phyloP scores from a whole-genome alignment of 2,113 vertebrate species.

The Sisor rabdophorus region DNA sequence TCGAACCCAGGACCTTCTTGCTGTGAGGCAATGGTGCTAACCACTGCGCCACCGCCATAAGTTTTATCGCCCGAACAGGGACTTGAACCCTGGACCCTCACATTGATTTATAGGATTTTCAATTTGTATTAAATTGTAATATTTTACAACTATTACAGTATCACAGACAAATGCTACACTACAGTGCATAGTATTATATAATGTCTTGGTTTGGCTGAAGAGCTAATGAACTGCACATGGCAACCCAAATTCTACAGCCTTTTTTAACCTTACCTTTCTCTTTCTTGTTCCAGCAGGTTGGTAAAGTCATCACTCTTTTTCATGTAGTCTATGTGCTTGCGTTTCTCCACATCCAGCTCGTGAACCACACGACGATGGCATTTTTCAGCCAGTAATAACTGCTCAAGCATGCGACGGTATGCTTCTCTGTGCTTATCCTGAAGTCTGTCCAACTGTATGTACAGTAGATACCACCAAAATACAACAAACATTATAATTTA shows the following conservation, averaged over 20 bases:
- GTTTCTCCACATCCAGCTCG: conserved; percentile 89
- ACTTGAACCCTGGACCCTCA: too few species aligned
- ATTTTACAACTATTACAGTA: neutral
- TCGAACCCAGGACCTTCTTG: too few species aligned
- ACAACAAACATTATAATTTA: too few species aligned
- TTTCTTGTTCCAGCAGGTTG: conserved; percentile 94
- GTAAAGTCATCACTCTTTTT: conserved; percentile 98
- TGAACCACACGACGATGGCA: conserved; percentile 89
- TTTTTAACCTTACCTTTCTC: conserved; percentile 78
- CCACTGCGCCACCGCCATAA: too few species aligned
- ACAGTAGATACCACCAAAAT: neutral
- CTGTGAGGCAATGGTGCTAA: too few species aligned
- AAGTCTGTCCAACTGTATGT: conserved; percentile 83
- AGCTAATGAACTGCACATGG: neutral
- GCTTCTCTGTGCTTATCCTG: conserved; percentile 94
- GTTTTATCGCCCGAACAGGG: too few species aligned
- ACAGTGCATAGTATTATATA: neutral
- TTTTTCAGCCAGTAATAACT: conserved; percentile 91
- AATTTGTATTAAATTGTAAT: neutral
- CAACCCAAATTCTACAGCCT: neutral
- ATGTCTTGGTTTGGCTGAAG: too few species aligned
- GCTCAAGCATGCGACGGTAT: conserved; percentile 92
- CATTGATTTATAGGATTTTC: too few species aligned
- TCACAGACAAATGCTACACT: neutral
- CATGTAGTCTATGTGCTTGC: conserved; percentile 96